Evolutionary conservation across 2,113 vertebrate genomes (phyloP).

Genomic region (Amblyornis subalaris): DNA sequence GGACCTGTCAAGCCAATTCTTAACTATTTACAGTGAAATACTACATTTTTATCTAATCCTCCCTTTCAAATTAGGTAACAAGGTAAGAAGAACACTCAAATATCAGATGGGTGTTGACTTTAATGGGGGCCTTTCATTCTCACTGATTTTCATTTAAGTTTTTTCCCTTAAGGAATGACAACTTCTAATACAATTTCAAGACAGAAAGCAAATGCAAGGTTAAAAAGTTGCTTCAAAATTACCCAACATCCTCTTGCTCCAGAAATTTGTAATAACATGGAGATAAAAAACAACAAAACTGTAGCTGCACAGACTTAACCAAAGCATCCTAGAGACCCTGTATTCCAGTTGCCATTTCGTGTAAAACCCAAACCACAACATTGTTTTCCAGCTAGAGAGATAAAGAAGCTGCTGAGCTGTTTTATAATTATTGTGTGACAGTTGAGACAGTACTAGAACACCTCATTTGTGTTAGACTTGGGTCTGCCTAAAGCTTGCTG

Average conservation of each 20-base stretch:
- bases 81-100: background rate
- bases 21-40: background rate
- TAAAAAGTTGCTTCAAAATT: background rate
- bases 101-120: background rate
- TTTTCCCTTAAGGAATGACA: background rate
- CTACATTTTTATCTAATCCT: accelerated
- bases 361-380: background rate
- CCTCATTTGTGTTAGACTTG: background rate
- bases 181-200: background rate
- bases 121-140: background rate
- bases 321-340: background rate
- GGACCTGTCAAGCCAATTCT: background rate
- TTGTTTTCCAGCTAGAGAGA: background rate
- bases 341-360: background rate
- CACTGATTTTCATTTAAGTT: background rate
- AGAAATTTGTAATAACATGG: background rate
- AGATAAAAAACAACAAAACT: background rate
- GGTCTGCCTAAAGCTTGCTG: background rate
- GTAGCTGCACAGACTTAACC: background rate
- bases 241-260: background rate
- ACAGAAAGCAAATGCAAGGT: background rate
- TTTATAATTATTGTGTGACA: background rate
- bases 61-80: background rate
- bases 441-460: background rate
- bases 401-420: background rate